Base-by-base conservation (phyloP, 2,797 vertebrate genomes). In the Nyctibius grandis region DNA sequence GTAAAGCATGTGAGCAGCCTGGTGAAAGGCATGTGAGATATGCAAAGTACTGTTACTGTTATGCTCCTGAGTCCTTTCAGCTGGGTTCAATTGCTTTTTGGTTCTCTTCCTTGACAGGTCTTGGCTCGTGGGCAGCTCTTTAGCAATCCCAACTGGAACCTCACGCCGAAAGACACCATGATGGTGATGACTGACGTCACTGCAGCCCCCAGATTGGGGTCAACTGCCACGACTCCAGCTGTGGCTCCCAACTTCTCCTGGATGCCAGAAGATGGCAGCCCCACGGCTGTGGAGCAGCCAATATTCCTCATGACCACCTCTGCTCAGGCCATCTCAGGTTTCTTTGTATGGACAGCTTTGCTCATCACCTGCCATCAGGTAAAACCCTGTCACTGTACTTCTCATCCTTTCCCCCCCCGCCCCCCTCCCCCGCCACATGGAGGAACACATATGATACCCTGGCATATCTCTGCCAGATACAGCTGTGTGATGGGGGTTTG, bases 281-380 rank as follows among this genome's bases (percentile, higher is more conserved):
- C 99, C 92, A 98, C 98, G 0, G 98, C 98, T 60, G 96, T 98
- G 81, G 99, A 99, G 51, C 98, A 99, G 92, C 98, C 99, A 1
- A 96, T 99, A 96, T 99, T 99, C 96, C 99, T 99, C 91, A 99
- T 99, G 99, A 99, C 99, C 44, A 98, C 98, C 0, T 98, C 99
- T 4, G 99, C 99, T 61, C 99, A 99, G 96, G 98, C 98, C 48
- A 98, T 99, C 96, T 99, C 99, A 3, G 99, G 99, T 23, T 98
- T 99, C 97, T 99, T 99, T 80, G 99, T 99, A 29, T 99, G 99
- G 99, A 99, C 99, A 4, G 99, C 99, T 75, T 98, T 99, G 94
- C 98, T 99, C 61, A 98, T 99, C 97, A 99, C 99, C 75, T 99
- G 99, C 97, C 99, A 99, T 94, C 99, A 99, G 99, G 99, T 99